Evolutionary conservation across 92 coral and sea anemone species (phyloP), one percentile per base, ranked within the genome.

Genomic region (Ricordea florida): DNA sequence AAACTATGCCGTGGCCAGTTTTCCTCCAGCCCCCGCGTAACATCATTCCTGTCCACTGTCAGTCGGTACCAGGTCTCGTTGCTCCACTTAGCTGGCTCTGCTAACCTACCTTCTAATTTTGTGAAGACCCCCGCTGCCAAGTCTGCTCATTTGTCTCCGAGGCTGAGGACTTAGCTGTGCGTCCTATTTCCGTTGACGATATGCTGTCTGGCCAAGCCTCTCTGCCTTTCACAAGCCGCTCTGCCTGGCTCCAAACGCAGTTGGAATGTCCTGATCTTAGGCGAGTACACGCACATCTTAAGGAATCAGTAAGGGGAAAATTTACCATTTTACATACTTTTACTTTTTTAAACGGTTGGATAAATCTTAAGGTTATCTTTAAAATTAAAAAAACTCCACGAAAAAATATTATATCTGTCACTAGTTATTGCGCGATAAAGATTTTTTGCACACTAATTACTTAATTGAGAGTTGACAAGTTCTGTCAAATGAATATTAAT

Each of bases 81-180:
- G 20, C 90, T 73, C n/a, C 90, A 88, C 38, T 72, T 85, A 9
- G 75, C 90, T 17, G 87, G 90, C 52, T 44, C 73, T 13, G 87
- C 87, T 7, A 85, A 78, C 56, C 46, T 78, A n/a, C 90, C 83
- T 0, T 80, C 91, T 15, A 91, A 89, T 59, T 85, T 85, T 87
- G 89, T 20, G 46, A 25, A 0, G 90, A 83, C 22, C 74, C 75
- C 24, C 23, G 43, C 34, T 76, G 92, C 32, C 92, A 87, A 37
- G 47, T 76, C 5, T 62, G 83, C 72, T 31, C 77, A 8, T 87
- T 83, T 40, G 38, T 70, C 9, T 14, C 66, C 20, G 27, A 69
- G 5, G 73, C 69, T 1, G 85, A 84, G 51, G 85, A 85, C 27
- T 65, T 89, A 4, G 90, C 81, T 23, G 83, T 87, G 23, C 57